Percentiles rank a stretch among this genome's conserved stretches.
phyloP scores from a whole-genome alignment of 2,797 vertebrate species.

The Hydrolagus colliei region DNA sequence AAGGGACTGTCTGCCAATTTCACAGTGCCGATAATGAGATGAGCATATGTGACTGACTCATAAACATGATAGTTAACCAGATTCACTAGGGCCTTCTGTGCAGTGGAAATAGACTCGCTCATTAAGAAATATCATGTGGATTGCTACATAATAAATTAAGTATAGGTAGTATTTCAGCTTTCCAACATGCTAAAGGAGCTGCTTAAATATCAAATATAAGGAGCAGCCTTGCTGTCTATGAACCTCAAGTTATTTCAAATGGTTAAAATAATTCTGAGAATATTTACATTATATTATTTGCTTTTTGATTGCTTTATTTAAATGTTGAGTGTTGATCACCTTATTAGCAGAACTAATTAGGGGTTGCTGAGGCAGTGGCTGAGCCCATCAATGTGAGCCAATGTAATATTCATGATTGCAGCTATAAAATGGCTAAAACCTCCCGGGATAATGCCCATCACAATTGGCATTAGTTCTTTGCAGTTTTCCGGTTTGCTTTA shows the following conservation, averaged over 20 bases:
- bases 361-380: background rate
- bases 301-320: background rate
- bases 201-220: slow-evolving; percentile 12
- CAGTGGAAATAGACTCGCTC: background rate
- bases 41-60: background rate
- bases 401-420: background rate
- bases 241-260: background rate
- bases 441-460: background rate
- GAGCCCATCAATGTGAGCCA: background rate
- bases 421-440: background rate
- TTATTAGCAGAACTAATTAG: background rate
- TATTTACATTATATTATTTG: background rate
- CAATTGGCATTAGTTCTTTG: no score
- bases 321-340: background rate
- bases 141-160: slow-evolving; percentile 11
- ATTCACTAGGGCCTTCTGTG: background rate
- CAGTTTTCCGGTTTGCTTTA: no score
- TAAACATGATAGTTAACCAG: slow-evolving; percentile 2
- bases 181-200: background rate
- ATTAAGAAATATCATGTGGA: slow-evolving; percentile 11
- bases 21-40: background rate
- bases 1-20: background rate
- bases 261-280: background rate
- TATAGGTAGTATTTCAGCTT: background rate
- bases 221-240: background rate